Percentiles rank a stretch among this genome's conserved stretches.
Evolutionary conservation across 1,140 invertebrate species (phyloP).

Genomic region (Maniola jurtina): DNA sequence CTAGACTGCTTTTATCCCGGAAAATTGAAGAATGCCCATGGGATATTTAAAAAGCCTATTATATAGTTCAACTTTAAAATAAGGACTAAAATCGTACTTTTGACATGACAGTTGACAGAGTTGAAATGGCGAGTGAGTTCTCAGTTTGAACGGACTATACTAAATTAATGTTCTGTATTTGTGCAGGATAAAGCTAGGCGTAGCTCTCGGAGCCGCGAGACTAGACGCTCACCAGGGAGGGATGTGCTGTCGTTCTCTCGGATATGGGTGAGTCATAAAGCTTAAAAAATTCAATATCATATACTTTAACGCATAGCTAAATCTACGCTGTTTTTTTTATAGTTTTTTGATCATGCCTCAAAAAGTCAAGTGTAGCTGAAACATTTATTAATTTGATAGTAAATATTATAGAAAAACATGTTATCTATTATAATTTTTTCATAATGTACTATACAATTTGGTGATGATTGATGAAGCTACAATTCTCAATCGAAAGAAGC

Average conservation of each 20-base stretch:
- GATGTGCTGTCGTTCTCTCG: constrained; percentile 83
- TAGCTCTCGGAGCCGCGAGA: constrained; percentile 60
- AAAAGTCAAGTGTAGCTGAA: background rate
- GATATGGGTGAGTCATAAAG: constrained; percentile 79
- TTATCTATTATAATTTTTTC: no score
- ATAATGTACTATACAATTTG: no score
- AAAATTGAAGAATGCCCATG: no score
- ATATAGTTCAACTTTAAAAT: no score
- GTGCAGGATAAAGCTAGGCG: constrained; percentile 52
- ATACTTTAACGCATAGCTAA: background rate
- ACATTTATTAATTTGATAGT: no score
- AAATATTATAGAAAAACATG: background rate
- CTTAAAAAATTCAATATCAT: background rate
- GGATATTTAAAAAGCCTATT: no score
- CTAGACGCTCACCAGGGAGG: constrained; percentile 52
- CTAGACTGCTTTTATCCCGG: no score
- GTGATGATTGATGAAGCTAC: no score
- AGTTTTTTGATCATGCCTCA: no score
- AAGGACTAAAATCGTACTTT: no score
- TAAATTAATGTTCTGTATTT: constrained; percentile 15
- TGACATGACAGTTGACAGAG: no score
- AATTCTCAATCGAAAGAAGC: no score
- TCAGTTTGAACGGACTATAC: background rate
- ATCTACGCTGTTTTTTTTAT: background rate
- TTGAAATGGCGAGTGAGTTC: background rate